Evolutionary conservation across 1,140 invertebrate genomes (phyloP).

Genomic region (Berghia stephanieae): DNA sequence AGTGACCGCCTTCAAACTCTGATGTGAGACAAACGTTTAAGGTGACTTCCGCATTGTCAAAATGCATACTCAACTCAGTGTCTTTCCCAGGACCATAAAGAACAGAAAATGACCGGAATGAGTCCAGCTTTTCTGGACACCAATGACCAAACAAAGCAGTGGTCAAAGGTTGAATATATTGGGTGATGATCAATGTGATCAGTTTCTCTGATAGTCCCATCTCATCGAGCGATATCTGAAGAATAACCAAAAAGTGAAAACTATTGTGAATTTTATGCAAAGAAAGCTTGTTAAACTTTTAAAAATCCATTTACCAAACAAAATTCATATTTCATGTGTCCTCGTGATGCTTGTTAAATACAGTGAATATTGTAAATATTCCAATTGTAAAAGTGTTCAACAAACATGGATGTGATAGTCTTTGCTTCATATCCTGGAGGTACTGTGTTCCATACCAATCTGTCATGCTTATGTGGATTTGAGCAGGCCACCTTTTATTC

Average conservation of each 20-base stretch:
- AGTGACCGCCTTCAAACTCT: constrained; percentile 59
- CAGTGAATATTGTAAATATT: too few species aligned
- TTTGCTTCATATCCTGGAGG: too few species aligned
- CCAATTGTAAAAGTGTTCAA: too few species aligned
- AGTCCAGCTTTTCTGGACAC: constrained; percentile 62
- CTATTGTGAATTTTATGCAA: too few species aligned
- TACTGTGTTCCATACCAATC: too few species aligned
- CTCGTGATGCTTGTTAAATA: too few species aligned
- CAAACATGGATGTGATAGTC: too few species aligned
- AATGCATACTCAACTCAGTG: constrained; percentile 65
- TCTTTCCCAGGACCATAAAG: constrained; percentile 63
- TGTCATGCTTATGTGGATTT: too few species aligned
- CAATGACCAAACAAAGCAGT: constrained; percentile 62
- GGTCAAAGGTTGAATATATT: constrained; percentile 62
- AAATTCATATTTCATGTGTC: too few species aligned
- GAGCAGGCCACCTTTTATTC: too few species aligned
- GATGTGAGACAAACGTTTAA: constrained; percentile 64
- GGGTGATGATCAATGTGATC: constrained; percentile 54
- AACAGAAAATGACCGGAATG: constrained; percentile 68
- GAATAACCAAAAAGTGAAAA: constrained; percentile 28
- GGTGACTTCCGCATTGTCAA: constrained; percentile 69
- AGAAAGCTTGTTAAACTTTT: too few species aligned
- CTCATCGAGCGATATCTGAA: constrained; percentile 66
- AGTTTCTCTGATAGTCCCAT: constrained; percentile 65
- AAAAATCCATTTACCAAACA: too few species aligned